Percentiles rank a stretch among this genome's conserved stretches.
Conservation (phyloP, 2,888 invertebrate genomes). For the Dione juno region DNA sequence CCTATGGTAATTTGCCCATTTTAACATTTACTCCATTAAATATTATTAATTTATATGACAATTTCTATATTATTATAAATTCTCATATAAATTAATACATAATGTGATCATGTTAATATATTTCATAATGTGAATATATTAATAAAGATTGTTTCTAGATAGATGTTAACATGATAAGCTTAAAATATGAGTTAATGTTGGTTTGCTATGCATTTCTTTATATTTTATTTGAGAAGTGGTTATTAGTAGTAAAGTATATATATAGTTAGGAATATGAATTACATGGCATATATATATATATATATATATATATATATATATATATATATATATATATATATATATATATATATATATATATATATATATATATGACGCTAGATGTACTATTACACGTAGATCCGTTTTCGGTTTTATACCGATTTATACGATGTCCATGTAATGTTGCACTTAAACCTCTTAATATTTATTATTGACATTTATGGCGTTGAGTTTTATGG, state of each 20-base stretch:
- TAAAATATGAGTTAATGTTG: background rate
- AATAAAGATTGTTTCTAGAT: background rate
- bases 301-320: too few species aligned
- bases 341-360: too few species aligned
- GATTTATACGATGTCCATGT: background rate
- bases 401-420: background rate
- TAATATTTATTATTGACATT: background rate
- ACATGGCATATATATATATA: too few species aligned
- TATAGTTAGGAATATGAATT: too few species aligned
- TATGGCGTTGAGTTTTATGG: slow-evolving; percentile 1
- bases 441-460: background rate
- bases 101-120: too few species aligned
- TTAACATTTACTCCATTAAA: background rate
- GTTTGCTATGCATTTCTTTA: background rate
- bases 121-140: background rate
- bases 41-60: slow-evolving; percentile 1
- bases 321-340: too few species aligned
- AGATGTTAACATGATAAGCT: background rate
- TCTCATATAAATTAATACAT: too few species aligned
- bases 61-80: background rate
- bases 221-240: too few species aligned
- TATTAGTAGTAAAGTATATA: too few species aligned
- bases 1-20: slow-evolving; percentile 6
- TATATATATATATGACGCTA: background rate
- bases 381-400: background rate